Evolutionary conservation across 2,797 vertebrate species (phyloP).

Genomic region (Melopsittacus undulatus): DNA sequence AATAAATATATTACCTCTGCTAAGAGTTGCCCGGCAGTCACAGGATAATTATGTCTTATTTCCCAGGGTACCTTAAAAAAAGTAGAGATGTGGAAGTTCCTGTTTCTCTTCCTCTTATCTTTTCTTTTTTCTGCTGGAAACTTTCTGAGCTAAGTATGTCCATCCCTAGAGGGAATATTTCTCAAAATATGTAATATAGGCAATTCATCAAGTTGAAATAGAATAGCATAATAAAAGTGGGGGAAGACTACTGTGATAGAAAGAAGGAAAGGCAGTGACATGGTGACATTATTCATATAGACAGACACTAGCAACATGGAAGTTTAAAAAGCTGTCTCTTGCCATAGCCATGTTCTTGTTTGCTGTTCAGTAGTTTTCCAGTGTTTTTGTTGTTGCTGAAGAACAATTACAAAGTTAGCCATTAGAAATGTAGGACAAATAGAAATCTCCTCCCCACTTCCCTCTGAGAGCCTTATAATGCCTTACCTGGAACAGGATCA

Average conservation of each 20-base stretch:
- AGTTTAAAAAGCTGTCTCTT: conserved; percentile 41
- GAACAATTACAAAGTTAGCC: conserved; percentile 16
- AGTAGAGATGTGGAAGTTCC: background rate
- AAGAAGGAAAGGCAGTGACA: conserved; percentile 38
- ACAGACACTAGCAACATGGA: background rate
- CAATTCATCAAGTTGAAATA: conserved; percentile 65
- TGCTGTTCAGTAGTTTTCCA: conserved; percentile 24
- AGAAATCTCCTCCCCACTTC: background rate
- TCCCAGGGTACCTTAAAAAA: background rate
- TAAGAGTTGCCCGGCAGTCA: background rate
- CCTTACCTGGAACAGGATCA: background rate
- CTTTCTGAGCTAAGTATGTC: conserved; percentile 12
- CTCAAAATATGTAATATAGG: conserved; percentile 36
- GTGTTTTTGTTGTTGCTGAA: background rate
- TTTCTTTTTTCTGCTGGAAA: conserved; percentile 9
- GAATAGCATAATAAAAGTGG: conserved; percentile 54
- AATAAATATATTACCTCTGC: background rate
- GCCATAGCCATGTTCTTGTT: background rate
- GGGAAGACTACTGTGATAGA: conserved; percentile 5
- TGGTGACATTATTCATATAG: conserved; percentile 37
- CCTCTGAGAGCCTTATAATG: background rate
- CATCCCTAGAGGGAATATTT: conserved; percentile 22
- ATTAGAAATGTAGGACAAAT: background rate
- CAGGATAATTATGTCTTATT: background rate
- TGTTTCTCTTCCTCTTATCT: background rate